A percentile compares a stretch with the other conserved stretches of the same genome.
These are phyloP conservation scores for Centruroides sculpturatus DNA, from an alignment of 1,140 invertebrate species.

Conservation along the genomic window DNA sequence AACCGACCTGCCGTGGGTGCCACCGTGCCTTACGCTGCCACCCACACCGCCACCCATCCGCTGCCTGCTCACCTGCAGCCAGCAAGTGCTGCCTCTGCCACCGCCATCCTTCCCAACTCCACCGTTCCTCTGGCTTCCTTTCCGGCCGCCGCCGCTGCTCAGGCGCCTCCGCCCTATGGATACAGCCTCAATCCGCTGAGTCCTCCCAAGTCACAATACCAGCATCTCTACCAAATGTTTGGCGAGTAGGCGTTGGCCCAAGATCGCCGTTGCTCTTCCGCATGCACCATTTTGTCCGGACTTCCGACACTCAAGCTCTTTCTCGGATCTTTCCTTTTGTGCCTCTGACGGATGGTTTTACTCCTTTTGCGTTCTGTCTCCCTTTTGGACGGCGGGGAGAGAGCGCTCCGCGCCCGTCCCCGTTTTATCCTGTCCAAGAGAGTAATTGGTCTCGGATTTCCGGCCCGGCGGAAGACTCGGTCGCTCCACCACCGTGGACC, in stretches of 20 bases:
- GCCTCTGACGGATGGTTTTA: too few relatives aligned
- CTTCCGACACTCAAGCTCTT: too few relatives aligned
- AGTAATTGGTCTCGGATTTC: too few relatives aligned
- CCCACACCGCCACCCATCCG: constrained; percentile 3
- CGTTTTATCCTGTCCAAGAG: too few relatives aligned
- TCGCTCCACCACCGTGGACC: too few relatives aligned
- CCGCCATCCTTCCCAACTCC: constrained; percentile 6
- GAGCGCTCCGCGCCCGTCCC: too few relatives aligned
- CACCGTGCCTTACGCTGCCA: constrained; percentile 8
- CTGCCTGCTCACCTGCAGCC: constrained; percentile 10
- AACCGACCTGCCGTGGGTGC: constrained; percentile 10
- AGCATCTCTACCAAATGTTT: constrained; percentile 17
- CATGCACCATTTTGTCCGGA: too few relatives aligned
- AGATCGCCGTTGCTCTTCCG: too few relatives aligned
- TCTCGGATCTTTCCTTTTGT: too few relatives aligned
- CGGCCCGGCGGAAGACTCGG: too few relatives aligned
- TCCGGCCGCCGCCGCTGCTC: constrained; percentile 1
- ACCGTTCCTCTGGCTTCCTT: constrained; percentile 9
- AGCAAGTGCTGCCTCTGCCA: constrained; percentile 9
- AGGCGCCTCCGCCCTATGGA: constrained; percentile 6
- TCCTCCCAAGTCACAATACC: constrained; percentile 13
- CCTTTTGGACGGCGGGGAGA: too few relatives aligned
- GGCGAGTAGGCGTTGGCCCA: neutral
- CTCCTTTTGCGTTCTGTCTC: too few relatives aligned
- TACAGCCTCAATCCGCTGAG: constrained; percentile 14